Percentiles rank a stretch among this genome's conserved stretches.
These are phyloP conservation scores for Lithophane ornitopus DNA, from an alignment of 2,888 invertebrate genomes.

Conservation along the genomic window DNA sequence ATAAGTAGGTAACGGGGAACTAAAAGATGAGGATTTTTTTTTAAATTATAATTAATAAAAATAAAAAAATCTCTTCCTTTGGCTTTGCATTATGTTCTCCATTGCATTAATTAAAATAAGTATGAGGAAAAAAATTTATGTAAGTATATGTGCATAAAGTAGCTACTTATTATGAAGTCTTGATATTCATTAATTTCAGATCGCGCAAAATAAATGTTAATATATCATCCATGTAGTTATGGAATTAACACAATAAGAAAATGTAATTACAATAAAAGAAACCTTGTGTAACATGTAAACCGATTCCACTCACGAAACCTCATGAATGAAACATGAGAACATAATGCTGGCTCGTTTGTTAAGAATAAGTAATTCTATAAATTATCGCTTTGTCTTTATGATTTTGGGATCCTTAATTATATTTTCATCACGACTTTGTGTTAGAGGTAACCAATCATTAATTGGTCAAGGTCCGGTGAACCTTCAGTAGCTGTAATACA, in stretches of 20 bases:
- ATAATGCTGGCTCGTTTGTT: constrained; percentile 11
- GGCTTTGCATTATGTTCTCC: constrained; percentile 2
- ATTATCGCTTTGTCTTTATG: constrained; percentile 12
- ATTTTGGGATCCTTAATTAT: neutral
- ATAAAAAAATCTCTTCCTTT: neutral
- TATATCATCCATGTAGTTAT: neutral
- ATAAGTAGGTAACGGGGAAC: neutral
- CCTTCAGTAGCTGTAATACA: neutral
- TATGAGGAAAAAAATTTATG: neutral
- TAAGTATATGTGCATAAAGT: neutral
- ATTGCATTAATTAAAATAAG: constrained; percentile 11
- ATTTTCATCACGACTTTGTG: constrained; percentile 3
- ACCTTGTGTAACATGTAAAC: constrained; percentile 17
- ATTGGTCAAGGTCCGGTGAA: constrained; percentile 8
- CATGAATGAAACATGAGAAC: constrained; percentile 40
- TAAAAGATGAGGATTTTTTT: neutral
- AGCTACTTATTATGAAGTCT: neutral
- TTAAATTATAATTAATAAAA: neutral
- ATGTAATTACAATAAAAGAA: constrained; percentile 33
- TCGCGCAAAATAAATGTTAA: constrained; percentile 11
- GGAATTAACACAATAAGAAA: constrained; percentile 11
- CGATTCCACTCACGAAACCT: constrained; percentile 21
- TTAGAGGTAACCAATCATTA: constrained; percentile 15
- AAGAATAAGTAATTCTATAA: constrained; percentile 24
- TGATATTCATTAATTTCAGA: neutral